A percentile compares a stretch with the other conserved stretches of the same genome.
phyloP scores from a whole-genome alignment of 2,888 invertebrate species.

The Noctua fimbriata region DNA sequence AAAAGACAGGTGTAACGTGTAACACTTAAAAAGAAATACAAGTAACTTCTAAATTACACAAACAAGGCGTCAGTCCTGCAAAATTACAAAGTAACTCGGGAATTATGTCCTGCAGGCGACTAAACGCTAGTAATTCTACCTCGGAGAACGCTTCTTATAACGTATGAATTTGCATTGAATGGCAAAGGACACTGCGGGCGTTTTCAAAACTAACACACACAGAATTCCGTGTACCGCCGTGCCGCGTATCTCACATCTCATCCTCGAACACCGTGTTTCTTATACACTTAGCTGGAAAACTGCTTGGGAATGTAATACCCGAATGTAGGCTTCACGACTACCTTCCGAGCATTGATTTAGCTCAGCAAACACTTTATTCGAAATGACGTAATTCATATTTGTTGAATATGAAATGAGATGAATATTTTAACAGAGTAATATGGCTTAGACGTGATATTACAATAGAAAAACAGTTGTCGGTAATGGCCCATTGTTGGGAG shows the following conservation, averaged over 20 bases:
- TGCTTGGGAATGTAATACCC: constrained; percentile 62
- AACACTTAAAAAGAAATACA: constrained; percentile 56
- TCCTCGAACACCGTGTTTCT: constrained; percentile 64
- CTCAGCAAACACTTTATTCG: constrained; percentile 64
- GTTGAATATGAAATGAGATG: constrained; percentile 61
- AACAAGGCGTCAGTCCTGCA: constrained; percentile 75
- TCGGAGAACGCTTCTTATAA: constrained; percentile 86
- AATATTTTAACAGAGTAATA: constrained; percentile 62
- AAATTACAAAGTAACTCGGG: constrained; percentile 82
- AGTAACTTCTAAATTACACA: constrained; percentile 66
- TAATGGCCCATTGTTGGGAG: constrained; percentile 63
- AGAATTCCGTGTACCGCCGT: constrained; percentile 69
- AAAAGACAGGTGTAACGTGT: constrained; percentile 66
- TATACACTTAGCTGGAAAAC: constrained; percentile 62
- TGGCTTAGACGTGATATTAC: constrained; percentile 53
- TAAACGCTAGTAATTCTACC: constrained; percentile 89
- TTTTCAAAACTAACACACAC: constrained; percentile 77
- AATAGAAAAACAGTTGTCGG: constrained; percentile 57
- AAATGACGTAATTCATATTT: constrained; percentile 67
- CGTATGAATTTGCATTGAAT: constrained; percentile 90
- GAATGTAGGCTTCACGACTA: constrained; percentile 67
- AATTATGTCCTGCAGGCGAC: constrained; percentile 89
- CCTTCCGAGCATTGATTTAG: constrained; percentile 65
- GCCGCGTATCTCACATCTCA: constrained; percentile 57
- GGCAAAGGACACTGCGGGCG: constrained; percentile 85